Evolutionary conservation across 1,140 invertebrate genomes (phyloP), one percentile per base, ranked within the genome.

Genomic region (Homarus americanus): DNA sequence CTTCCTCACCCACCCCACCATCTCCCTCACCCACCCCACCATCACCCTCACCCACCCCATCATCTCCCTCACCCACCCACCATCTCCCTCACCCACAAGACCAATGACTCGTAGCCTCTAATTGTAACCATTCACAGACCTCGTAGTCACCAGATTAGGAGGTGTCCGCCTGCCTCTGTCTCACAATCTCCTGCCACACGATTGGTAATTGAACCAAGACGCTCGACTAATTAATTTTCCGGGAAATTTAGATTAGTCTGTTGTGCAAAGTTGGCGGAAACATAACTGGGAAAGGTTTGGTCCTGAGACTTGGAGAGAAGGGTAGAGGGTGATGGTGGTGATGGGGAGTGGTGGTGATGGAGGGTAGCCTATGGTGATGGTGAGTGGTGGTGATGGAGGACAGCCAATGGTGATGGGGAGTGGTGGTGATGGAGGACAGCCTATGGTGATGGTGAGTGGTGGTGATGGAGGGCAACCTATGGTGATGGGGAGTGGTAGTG

Each of bases 221-320:
- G 17, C n/a, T 24, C 17, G 63, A 69, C 63, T 10, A 24, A 69
- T 69, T 69, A 69, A 69, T 69, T 69, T 69, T 69, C 63, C 24
- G n/a, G 63, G 63, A 69, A 69, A 69, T 69, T 32, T 69, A 28
- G 63, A 69, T 69, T 69, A 69, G 24, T 69, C 63, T 32, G 63
- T 32, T 69, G 63, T 32, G 63, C 63, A 5, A 69, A 69, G 63
- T 69, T 69, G 32, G 63, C n/a, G n/a, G 28, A 69, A 69, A 32
- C 2, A 32, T 32, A 12, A 69, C n/a, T 69, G 58, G 20, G 17
- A 17, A 10, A 49, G 53, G 17, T 58, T 15, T 58, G 12, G 53
- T 58, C 15, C 53, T 58, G 53, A 20, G 24, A 20, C 53, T 0
- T 24, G 15, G 15, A 58, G 53, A 20, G 44, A 49, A 49, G 44